Evolutionary conservation across 1,140 invertebrate genomes (phyloP), one percentile per base, ranked within the genome.

Genomic region (Lucilia sericata): DNA sequence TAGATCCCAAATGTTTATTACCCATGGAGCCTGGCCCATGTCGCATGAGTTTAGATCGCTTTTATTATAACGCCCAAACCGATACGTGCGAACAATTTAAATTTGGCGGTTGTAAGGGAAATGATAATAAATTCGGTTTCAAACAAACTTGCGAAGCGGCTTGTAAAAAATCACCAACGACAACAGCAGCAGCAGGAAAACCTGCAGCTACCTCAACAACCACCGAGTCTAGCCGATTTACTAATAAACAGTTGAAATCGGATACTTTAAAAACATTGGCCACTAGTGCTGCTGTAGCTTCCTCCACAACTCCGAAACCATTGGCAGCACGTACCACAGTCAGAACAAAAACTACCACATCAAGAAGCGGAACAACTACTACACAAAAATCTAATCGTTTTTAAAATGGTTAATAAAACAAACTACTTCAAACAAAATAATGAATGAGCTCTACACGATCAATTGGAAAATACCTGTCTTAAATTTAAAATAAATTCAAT

Each of bases 91-190:
- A 90, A 60, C 84, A 93, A 83, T 98, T 98, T 88, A 94, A 94
- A 76, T 98, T 95, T 88, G 95, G 95, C 2, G 96, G 96, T 14
- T 97, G 96, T 87, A 94, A 93, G 19, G 96, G 96, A 10, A 97
- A 97, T 89, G 92, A 92, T 47, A 97, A 97, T 88, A 96, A 96
- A 87, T 97, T 96, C 89, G 87, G 91, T 10, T 93, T 93, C 10
- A 91, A 94, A 86, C 90, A 94, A 74, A 94, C 95, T 34, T 97
- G 96, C 87, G 87, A 93, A 86, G 91, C 92, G 83, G 92, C 93
- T 82, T 96, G 96, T n/a, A 65, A 82, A 19, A 14, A 21, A 9
- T n/a, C 87, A 42, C 25, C 65, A 21, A 21, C 60, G 0, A 17
- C 65, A 21, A 21, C 9, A 21, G 19, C 65, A 10, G 65, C n/a